Base-by-base conservation (phyloP, 2,888 invertebrate species). In the Scaptomyza caliginosa region DNA sequence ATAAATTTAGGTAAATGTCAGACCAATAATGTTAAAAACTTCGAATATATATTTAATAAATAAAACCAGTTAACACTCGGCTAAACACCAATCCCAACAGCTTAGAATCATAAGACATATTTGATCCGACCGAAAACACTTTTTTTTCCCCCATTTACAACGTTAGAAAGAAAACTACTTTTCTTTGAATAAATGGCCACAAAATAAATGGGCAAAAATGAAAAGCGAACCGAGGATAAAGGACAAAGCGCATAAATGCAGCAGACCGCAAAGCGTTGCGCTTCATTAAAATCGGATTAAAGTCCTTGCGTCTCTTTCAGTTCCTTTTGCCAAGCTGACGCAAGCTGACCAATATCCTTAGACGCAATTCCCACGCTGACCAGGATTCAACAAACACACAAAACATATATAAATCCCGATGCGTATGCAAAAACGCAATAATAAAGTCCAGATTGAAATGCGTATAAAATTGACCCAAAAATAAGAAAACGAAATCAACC, bases 261-360 rank as follows among this genome's bases (percentile, higher is more conserved):
- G 65, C 69, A 79, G 82, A 90, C 90, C 90, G 88, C 90, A 90
- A 88, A 88, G 73, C 88, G 89, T 86, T 83, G 86, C 88, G 90
- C 90, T 90, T 90, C 90, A 90, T 90, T 90, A 90, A 90, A 91
- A 91, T 89, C 89, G 89, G 90, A 90, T 90, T 91, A 90, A 82
- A 75, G 78, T 69, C 67, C 67, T n/a, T n/a, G n/a, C n/a, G n/a
- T 43, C 30, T 30, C 28, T 2, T 3, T 34, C 32, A 5, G 5
- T n/a, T 13, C 2, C 13, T 34, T 6, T 32, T 21, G 34, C 55
- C 54, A 62, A 64, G 65, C 78, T 69, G 78, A 45, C 72, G 76
- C n/a, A n/a, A n/a, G n/a, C 67, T 76, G 74, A 73, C 80, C 72
- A 74, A 64, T 68, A 60, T 62, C 68, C 71, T 60, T 52, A 26